These are phyloP conservation scores for Rhinopomastus cyanomelas DNA, from an alignment of 2,113 vertebrate species.

Conservation along the genomic window DNA sequence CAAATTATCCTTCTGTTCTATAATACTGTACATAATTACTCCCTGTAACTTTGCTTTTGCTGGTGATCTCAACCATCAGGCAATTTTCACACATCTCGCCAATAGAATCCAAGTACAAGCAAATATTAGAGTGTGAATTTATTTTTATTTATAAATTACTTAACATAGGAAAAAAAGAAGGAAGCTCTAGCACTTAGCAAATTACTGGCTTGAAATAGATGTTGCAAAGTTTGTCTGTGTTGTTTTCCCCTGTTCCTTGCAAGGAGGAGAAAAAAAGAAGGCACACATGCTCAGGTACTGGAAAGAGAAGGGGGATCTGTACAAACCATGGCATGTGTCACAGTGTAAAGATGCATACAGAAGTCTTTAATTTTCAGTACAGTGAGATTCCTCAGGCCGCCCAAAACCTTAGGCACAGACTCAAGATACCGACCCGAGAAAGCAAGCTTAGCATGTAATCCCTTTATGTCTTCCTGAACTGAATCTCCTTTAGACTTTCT, in stretches of 20 bases:
- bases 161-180: background rate
- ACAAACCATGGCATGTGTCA: background rate
- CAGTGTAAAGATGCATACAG: background rate
- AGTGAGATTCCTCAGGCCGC: background rate
- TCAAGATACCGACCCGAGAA: background rate
- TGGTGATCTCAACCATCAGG: conserved; percentile 68
- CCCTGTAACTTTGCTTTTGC: conserved; percentile 66
- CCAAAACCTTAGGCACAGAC: background rate
- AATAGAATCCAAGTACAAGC: conserved; percentile 62
- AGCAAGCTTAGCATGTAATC: background rate
- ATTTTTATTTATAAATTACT: conserved; percentile 68
- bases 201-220: conserved; percentile 53
- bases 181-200: conserved; percentile 52
- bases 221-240: background rate
- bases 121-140: conserved; percentile 67
- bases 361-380: background rate
- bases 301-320: background rate
- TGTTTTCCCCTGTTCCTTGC: conserved; percentile 22
- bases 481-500: background rate
- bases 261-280: background rate
- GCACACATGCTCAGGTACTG: background rate
- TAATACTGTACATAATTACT: conserved; percentile 65
- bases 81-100: conserved; percentile 69
- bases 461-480: background rate
- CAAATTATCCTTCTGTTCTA: conserved; percentile 70